Base-by-base conservation (phyloP, 2,888 invertebrate genomes). In the Stomorhina lunata region DNA sequence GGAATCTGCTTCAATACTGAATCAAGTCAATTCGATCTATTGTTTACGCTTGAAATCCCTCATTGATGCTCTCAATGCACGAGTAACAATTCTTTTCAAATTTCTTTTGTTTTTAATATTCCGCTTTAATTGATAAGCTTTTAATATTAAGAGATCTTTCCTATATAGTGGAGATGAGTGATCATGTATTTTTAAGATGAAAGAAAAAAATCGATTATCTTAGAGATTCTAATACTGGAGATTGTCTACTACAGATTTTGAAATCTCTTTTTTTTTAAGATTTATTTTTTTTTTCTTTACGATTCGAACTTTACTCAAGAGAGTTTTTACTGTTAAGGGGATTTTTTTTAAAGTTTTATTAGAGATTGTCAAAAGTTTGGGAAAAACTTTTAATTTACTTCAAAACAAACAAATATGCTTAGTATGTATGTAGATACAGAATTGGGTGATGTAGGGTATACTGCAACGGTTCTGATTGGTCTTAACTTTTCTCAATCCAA, bases 401-500 rank as follows among this genome's bases (percentile, higher is more conserved):
- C n/a, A n/a, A n/a, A n/a, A n/a, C n/a, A n/a, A n/a, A n/a, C n/a
- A n/a, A n/a, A n/a, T n/a, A n/a, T n/a, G n/a, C n/a, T n/a, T n/a
- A n/a, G n/a, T n/a, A n/a, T n/a, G n/a, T n/a, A n/a, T n/a, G n/a
- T n/a, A n/a, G n/a, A n/a, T n/a, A n/a, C n/a, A n/a, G n/a, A n/a
- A n/a, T n/a, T n/a, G n/a, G n/a, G n/a, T n/a, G n/a, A n/a, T n/a
- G n/a, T n/a, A n/a, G n/a, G n/a, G n/a, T n/a, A n/a, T n/a, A n/a
- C n/a, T n/a, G n/a, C n/a, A n/a, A n/a, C n/a, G n/a, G n/a, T n/a
- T n/a, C n/a, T n/a, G n/a, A n/a, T n/a, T n/a, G n/a, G n/a, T n/a
- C n/a, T n/a, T n/a, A n/a, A n/a, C n/a, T 81, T 17, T 68, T 43
- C n/a, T 84, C 84, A 20, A 84, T 84, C 84, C 84, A 84, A 57